phyloP scores from a whole-genome alignment of 2,797 vertebrate species.

The Enteromius mattozi region DNA sequence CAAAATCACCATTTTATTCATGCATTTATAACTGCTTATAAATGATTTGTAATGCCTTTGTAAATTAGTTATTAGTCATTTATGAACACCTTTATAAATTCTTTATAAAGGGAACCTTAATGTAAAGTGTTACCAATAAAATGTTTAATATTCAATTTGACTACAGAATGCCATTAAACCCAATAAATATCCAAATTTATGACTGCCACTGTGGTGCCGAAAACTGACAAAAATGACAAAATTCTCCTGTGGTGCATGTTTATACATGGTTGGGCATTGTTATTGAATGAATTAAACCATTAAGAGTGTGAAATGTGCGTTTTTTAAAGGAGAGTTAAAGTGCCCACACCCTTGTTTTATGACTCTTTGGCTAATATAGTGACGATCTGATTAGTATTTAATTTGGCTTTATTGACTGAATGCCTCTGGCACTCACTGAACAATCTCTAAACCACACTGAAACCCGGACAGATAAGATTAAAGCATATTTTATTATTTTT shows the following conservation, averaged over 20 bases:
- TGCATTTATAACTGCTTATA: no score
- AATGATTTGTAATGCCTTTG: no score
- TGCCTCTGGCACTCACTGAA: neutral
- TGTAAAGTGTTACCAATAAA: no score
- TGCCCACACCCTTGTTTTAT: neutral
- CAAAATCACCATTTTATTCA: no score
- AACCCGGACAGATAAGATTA: neutral
- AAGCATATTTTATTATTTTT: neutral
- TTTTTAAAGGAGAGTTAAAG: neutral
- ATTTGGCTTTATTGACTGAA: neutral
- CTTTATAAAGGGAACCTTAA: no score
- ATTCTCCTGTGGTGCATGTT: neutral
- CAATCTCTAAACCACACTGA: neutral
- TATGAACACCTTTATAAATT: no score
- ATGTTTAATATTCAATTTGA: neutral
- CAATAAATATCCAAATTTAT: neutral
- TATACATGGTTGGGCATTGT: neutral
- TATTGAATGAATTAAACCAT: neutral
- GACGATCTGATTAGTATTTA: neutral
- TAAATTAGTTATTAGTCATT: no score
- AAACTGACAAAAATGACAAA: neutral
- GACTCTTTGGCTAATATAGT: neutral
- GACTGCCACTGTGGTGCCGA: neutral
- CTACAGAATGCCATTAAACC: neutral
- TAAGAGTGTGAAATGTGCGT: neutral